Base-by-base conservation (phyloP, 1,140 invertebrate species). In the Drosophila bifasciata region DNA sequence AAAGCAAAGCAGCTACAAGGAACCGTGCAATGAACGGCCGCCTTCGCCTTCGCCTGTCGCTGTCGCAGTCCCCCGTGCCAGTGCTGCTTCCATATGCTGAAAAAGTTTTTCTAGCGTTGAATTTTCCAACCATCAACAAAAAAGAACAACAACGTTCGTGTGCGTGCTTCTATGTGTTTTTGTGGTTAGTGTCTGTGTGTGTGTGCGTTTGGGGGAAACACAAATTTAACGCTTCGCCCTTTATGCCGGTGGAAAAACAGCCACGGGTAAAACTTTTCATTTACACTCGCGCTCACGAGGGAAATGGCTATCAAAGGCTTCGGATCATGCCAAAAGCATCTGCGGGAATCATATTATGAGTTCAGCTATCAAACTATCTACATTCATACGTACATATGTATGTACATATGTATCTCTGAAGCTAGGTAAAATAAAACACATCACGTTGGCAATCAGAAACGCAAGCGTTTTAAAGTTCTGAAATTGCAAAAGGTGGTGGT, bases 71-170 rank as follows among this genome's bases (percentile, higher is more conserved):
- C 19, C 19, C 23, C 0, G 28, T 32, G 28, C 28, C 28, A 9
- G n/a, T n/a, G n/a, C 67, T 63, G 21, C 58, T 28, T 53, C 48
- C 71, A 76, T 76, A 85, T 79, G 80, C 76, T 76, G 57, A 58
- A 53, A 83, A 68, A 76, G 45, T 79, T 76, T 76, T 76, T 61
- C 75, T 61, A 72, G 55, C 62, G 56, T 56, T 50, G 48, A 50
- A 45, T 61, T 44, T 25, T 56, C 52, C 58, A 58, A 52, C 43
- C 32, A 11, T 13, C 11, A 36, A 36, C 32, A 36, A 52, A 51
- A 15, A 50, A 60, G 21, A 67, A 32, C 43, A 72, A 56, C 61
- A 56, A 28, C 41, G 46, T 51, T 32, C 56, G 51, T 67, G 16
- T 46, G 48, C 43, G 62, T 50, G 19, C 45, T 39, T 16, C 32